Conservation (phyloP, 2,888 invertebrate species). For the Aspidiotus destructor region DNA sequence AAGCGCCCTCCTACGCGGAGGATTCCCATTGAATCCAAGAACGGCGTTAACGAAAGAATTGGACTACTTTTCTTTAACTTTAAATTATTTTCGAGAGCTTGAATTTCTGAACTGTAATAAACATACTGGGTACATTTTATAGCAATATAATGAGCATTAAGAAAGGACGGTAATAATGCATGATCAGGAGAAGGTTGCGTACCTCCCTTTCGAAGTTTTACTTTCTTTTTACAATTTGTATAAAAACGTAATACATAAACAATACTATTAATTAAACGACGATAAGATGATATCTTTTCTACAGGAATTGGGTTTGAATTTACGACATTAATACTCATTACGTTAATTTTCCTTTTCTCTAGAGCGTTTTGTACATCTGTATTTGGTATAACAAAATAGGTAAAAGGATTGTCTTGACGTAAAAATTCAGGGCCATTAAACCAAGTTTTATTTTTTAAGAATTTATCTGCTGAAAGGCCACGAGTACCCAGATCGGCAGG, state of each 20-base stretch:
- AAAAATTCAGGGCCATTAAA: background rate
- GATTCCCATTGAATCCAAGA: background rate
- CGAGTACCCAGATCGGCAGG: background rate
- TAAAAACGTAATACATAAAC: background rate
- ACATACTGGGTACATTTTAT: constrained; percentile 1
- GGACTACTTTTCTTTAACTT: background rate
- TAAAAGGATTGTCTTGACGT: background rate
- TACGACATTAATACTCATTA: background rate
- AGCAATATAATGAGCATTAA: background rate
- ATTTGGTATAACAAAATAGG: background rate
- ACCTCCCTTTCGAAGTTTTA: too few relatives aligned
- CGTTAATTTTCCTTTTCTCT: background rate
- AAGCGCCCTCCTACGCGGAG: constrained; percentile 1
- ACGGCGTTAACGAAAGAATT: background rate
- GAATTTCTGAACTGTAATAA: background rate
- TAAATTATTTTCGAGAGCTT: constrained; percentile 1
- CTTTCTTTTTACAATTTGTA: background rate
- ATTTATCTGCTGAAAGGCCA: background rate
- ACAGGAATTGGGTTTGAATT: background rate
- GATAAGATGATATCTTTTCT: background rate
- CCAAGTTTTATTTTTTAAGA: background rate
- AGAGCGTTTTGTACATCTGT: background rate
- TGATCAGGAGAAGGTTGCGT: background rate
- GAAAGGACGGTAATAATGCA: background rate
- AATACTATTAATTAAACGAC: constrained; percentile 5